Evolutionary conservation across 2,113 vertebrate genomes (phyloP), one percentile per base, ranked within the genome.

Genomic region (Miniopterus natalensis): DNA sequence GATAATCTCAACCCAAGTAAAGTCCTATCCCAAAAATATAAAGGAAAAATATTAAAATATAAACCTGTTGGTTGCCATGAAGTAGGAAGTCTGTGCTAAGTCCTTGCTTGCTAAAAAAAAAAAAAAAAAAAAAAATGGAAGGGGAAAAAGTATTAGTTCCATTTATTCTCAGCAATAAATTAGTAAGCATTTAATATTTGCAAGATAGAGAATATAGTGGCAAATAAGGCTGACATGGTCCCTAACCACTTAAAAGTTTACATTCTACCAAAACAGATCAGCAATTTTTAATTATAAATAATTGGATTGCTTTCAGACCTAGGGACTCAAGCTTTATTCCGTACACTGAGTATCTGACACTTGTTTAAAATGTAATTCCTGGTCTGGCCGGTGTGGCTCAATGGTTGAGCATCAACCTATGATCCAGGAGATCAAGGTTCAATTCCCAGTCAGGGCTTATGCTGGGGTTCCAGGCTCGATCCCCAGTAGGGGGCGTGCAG

Each of bases 61-160:
- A 98, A 98, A 99, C 99, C 99, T 99, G 99, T 99, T 99, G 74
- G 99, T 99, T 94, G 99, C 99, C 99, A 99, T 99, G 97, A 99
- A 99, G 97, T 99, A 99, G 83, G 99, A 99, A 0, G 99, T 99
- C 96, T 99, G 99, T 25, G 99, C 99, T 98, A 99, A 98, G 97
- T 99, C 99, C 98, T 99, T 99, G 98, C 99, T 99, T 96, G 99
- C 99, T 99, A 98, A 55, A 99, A 99, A 88, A 97, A 96, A 95
- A 47, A 15, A 47, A 74, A 29, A 25, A 23, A 96, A 45, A 86
- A 92, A 21, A 4, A 92, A 6, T 5, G 36, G 2, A 5, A 66
- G 10, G 23, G 20, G 31, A 47, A 71, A 89, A 49, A 18, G 29
- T n/a, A 65, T 97, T 96, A 97, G 80, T 96, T 92, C 23, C 84